These are phyloP conservation scores for Drosophila kambysellisi DNA, from an alignment of 2,888 invertebrate species.

Conservation along the genomic window DNA sequence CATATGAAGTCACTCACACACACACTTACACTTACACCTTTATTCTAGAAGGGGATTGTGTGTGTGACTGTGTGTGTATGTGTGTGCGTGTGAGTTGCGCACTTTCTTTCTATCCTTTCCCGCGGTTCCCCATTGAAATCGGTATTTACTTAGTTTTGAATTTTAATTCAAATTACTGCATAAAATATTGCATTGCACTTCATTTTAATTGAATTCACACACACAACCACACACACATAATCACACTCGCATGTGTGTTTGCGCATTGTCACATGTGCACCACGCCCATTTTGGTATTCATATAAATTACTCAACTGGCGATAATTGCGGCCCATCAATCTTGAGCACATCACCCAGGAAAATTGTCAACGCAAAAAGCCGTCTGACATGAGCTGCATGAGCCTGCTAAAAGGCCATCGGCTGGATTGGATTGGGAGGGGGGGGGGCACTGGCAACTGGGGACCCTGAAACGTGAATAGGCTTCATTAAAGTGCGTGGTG, in stretches of 20 bases:
- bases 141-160: slow-evolving; percentile 79
- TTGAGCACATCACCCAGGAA: slow-evolving; percentile 76
- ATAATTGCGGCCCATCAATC: slow-evolving; percentile 79
- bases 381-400: slow-evolving; percentile 63
- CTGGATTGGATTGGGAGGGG: neutral
- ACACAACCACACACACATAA: slow-evolving; percentile 20
- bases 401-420: slow-evolving; percentile 20
- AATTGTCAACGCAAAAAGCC: slow-evolving; percentile 79
- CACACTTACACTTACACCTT: slow-evolving; percentile 5
- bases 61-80: slow-evolving; percentile 1
- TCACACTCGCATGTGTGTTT: slow-evolving; percentile 33
- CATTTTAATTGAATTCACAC: slow-evolving; percentile 74
- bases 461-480: slow-evolving; percentile 22
- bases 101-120: slow-evolving; percentile 46
- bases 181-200: slow-evolving; percentile 77
- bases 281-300: slow-evolving; percentile 66
- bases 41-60: neutral
- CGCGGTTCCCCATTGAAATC: slow-evolving; percentile 48
- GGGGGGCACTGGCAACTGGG: neutral
- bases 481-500: slow-evolving; percentile 46
- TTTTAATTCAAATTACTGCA: slow-evolving; percentile 75
- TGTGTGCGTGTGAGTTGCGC: slow-evolving; percentile 14
- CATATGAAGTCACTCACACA: slow-evolving; percentile 73
- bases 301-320: slow-evolving; percentile 78
- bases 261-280: slow-evolving; percentile 61